A percentile compares a stretch with the other conserved stretches of the same genome.
Conservation (phyloP, 1,140 invertebrate genomes). For the Leptoteleia sp. region DNA sequence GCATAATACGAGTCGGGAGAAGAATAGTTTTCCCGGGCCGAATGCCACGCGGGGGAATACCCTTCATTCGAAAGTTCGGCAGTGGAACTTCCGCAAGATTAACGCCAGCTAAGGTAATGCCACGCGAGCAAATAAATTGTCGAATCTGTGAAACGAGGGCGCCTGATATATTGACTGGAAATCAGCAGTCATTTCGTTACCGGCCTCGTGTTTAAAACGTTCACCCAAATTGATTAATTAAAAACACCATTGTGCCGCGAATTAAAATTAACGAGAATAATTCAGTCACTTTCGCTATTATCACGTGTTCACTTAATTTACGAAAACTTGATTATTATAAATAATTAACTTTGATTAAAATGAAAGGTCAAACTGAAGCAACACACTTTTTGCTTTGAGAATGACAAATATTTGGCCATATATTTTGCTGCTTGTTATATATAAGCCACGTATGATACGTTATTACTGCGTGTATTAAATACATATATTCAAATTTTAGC, state of each 20-base stretch:
- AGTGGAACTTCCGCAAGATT: constrained; percentile 58
- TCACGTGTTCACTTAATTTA: too few relatives aligned
- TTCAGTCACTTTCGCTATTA: too few relatives aligned
- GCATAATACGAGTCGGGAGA: constrained; percentile 33
- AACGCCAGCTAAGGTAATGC: constrained; percentile 55
- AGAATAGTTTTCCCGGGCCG: constrained; percentile 37
- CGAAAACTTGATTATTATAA: too few relatives aligned
- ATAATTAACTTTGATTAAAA: too few relatives aligned
- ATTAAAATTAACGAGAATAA: too few relatives aligned
- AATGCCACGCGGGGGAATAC: constrained; percentile 56
- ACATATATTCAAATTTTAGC: too few relatives aligned
- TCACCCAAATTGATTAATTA: constrained; percentile 22
- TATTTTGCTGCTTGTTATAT: too few relatives aligned
- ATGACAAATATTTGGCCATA: too few relatives aligned
- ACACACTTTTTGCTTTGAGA: too few relatives aligned
- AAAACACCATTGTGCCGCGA: not conserved
- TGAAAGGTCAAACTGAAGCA: too few relatives aligned
- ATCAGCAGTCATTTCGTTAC: constrained; percentile 43
- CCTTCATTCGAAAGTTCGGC: constrained; percentile 56
- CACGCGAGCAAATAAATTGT: constrained; percentile 59
- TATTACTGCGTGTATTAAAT: too few relatives aligned
- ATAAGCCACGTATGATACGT: too few relatives aligned
- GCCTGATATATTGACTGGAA: constrained; percentile 54
- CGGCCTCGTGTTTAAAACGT: constrained; percentile 4
- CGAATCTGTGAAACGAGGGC: constrained; percentile 54